phyloP scores from a whole-genome alignment of 2,888 invertebrate genomes.

The Eumerus sabulonum region DNA sequence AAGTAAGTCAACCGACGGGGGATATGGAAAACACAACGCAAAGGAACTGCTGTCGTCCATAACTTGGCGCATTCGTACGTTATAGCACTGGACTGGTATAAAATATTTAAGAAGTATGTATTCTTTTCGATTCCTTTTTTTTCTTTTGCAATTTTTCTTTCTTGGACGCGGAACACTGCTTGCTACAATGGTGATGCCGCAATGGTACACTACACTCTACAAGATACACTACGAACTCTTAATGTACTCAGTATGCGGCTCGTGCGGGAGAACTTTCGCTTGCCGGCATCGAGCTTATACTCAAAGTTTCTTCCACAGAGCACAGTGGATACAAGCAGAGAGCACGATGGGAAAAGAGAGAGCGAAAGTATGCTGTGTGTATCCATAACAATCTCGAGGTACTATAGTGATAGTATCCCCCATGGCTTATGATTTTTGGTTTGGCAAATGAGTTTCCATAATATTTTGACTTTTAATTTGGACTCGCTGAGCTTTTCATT shows the following conservation, averaged over 20 bases:
- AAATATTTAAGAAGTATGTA: slow-evolving; percentile 42
- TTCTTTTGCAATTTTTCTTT: slow-evolving; percentile 32
- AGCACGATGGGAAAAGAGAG: not conserved
- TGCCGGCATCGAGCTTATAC: slow-evolving; percentile 57
- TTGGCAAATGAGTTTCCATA: slow-evolving; percentile 33
- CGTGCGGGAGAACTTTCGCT: slow-evolving; percentile 27
- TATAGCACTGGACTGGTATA: slow-evolving; percentile 17
- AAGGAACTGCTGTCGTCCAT: slow-evolving; percentile 13
- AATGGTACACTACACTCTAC: slow-evolving; percentile 27
- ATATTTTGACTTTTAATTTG: slow-evolving; percentile 26
- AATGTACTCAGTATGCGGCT: slow-evolving; percentile 14
- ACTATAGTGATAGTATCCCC: too few species aligned
- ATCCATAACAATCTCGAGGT: slow-evolving; percentile 16
- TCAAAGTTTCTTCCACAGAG: slow-evolving; percentile 57
- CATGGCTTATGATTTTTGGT: too few species aligned
- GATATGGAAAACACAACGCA: slow-evolving; percentile 8
- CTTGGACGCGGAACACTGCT: slow-evolving; percentile 22
- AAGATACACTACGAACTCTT: slow-evolving; percentile 18
- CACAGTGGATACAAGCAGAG: not conserved
- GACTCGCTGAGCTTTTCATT: slow-evolving; percentile 53
- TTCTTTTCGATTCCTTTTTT: slow-evolving; percentile 37
- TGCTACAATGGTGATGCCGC: slow-evolving; percentile 50
- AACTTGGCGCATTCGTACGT: slow-evolving; percentile 23
- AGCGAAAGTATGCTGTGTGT: slow-evolving; percentile 11
- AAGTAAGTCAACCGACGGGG: too few species aligned